Evolutionary conservation across 2,888 invertebrate genomes (phyloP), one percentile per base, ranked within the genome.

Genomic region (Leptinotarsa tumamoca): DNA sequence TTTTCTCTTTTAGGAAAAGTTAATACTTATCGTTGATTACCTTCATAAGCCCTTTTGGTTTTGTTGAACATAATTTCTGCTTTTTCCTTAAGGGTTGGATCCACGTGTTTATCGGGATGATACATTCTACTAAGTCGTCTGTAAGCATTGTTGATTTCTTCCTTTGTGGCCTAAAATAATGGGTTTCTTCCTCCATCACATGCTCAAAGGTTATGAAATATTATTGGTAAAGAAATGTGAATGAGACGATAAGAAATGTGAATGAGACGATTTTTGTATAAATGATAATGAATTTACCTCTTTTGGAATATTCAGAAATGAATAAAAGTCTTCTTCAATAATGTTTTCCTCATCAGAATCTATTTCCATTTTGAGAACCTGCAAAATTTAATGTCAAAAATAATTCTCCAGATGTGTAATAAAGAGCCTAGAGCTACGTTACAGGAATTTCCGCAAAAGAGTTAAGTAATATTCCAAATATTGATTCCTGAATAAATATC

Each of bases 21-120:
- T 5, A n/a, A 54, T 54, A 54, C n/a, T 54, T 54, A 54, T 54
- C 17, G 17, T 58, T 27, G 17, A 68, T 80, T 87, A 95, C 95
- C 92, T 92, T 98, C 98, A 89, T 99, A 97, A 0, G 98, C 98
- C 84, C 93, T 94, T 87, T 98, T 98, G 0, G 96, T 95, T 88
- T 96, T 95, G 87, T 96, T 96, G 87, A 99, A 99, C 84, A 99
- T 91, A 77, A 94, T 89, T 88, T 98, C 97, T 0, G 99, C 99
- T 89, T 97, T 95, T 85, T 93, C 93, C 87, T 97, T 97, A 82
- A 93, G 93, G 0, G 90, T 91, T 0, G 94, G 93, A 85, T 97
- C 95, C 17, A 92, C 90, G 89, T 99, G 98, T 89, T 98, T 98
- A 86, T 99, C 99, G 0, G 99, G 99, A 88, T 99, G 99, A 86